Base-by-base conservation (phyloP, 1,140 invertebrate species). In the Vollenhovia emeryi region DNA sequence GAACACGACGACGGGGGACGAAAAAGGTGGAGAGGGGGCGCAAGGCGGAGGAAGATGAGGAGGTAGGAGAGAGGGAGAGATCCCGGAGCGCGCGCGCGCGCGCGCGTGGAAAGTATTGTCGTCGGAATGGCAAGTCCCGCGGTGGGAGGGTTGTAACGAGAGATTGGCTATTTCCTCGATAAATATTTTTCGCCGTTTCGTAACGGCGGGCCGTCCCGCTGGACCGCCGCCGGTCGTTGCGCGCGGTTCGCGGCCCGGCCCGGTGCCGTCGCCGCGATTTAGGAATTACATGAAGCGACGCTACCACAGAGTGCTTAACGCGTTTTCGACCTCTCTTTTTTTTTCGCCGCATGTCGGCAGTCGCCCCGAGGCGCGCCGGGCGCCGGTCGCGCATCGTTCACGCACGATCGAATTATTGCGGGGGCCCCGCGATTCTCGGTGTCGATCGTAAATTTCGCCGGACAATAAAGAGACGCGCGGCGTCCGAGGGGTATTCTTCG, bases 401-500 rank as follows among this genome's bases (percentile, higher is more conserved):
- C 55, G 85, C n/a, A 48, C 80, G 83, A 83, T 86, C 87, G 87
- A 88, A 86, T 88, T 88, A 86, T 88, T 86, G 75, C 86, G 85
- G 84, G 50, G 64, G 82, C 73, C 74, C 80, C 57, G 87, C 86
- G 86, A 78, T 82, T 86, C 86, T 85, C 91, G 79, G 78, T 86
- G 91, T 89, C 88, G 90, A 90, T 85, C 89, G 86, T 93, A 93
- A 93, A 93, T 92, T 92, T 80, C 40, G 68, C 50, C 76, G 86
- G 55, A 82, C 89, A 76, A 89, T 90, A 89, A 92, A 92, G 91
- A 91, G 91, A 89, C 86, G 86, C 83, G 79, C 74, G 43, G 15
- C 55, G 55, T 71, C 68, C 48, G 76, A 40, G 87, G 87, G 69
- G 79, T 64, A 87, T 89, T 87, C 73, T 85, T 87, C 66, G 89